Evolutionary conservation across 2,113 vertebrate genomes (phyloP).

Genomic region (Carlito syrichta): DNA sequence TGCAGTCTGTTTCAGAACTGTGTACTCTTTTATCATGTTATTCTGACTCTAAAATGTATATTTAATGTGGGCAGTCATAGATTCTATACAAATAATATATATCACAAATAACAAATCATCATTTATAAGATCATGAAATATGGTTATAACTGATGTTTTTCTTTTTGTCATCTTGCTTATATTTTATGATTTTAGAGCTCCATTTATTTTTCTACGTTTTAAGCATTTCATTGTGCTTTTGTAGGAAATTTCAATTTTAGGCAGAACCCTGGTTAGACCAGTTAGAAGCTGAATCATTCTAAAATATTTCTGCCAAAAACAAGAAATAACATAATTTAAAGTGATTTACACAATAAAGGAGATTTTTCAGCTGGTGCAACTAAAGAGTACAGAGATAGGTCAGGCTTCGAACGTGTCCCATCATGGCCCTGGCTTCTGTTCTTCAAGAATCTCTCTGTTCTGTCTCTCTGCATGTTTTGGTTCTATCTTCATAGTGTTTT

Average conservation of each 20-base stretch:
- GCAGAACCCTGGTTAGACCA: not conserved
- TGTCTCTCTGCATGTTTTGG: not conserved
- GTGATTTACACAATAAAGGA: not conserved
- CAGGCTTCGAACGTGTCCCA: not conserved
- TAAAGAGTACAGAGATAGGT: not conserved
- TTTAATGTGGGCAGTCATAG: not conserved
- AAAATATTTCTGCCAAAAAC: not conserved
- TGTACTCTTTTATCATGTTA: not conserved
- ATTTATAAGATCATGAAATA: not conserved
- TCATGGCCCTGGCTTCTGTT: not conserved
- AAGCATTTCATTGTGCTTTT: not conserved
- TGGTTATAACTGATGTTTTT: not conserved
- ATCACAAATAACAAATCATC: not conserved
- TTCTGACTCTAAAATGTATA: not conserved
- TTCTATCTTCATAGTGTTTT: not conserved
- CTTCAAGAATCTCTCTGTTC: not conserved
- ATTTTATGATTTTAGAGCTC: not conserved
- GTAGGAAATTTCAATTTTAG: not conserved
- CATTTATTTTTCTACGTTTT: not conserved
- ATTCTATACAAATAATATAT: not conserved
- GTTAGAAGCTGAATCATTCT: not conserved
- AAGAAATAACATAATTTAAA: not conserved
- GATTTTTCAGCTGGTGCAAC: not conserved
- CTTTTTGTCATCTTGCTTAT: not conserved
- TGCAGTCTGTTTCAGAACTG: not conserved